Evolutionary conservation across 2,113 vertebrate genomes (phyloP).

Genomic region (Anolis sagrei): DNA sequence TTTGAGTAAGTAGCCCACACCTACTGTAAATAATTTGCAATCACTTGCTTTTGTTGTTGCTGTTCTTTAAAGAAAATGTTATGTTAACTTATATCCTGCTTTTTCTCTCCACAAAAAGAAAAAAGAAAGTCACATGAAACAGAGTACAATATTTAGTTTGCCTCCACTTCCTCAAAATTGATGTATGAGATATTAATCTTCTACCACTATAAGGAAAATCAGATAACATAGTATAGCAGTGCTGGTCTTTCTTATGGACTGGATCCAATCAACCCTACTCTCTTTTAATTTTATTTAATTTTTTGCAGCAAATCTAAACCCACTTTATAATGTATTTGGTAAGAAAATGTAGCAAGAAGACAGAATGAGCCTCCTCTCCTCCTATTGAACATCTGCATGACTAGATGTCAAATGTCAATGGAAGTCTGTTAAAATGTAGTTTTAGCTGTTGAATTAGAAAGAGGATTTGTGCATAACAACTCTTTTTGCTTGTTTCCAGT

Average conservation of each 20-base stretch:
- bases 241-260: neutral
- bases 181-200: neutral
- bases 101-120: too few species aligned
- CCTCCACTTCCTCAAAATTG: too few species aligned
- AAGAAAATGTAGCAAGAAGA: neutral
- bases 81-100: too few species aligned
- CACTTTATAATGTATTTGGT: neutral
- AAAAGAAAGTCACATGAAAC: too few species aligned
- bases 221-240: neutral
- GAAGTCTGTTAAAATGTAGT: neutral
- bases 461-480: neutral
- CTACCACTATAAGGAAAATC: neutral
- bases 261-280: neutral
- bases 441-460: too few species aligned
- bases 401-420: neutral
- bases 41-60: too few species aligned
- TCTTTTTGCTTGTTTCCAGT: neutral
- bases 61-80: too few species aligned
- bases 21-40: too few species aligned
- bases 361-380: neutral
- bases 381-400: neutral
- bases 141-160: too few species aligned
- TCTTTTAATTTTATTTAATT: neutral
- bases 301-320: neutral
- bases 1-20: too few species aligned